phyloP scores from a whole-genome alignment of 2,888 invertebrate species.

The Schrankia costaestrigalis region DNA sequence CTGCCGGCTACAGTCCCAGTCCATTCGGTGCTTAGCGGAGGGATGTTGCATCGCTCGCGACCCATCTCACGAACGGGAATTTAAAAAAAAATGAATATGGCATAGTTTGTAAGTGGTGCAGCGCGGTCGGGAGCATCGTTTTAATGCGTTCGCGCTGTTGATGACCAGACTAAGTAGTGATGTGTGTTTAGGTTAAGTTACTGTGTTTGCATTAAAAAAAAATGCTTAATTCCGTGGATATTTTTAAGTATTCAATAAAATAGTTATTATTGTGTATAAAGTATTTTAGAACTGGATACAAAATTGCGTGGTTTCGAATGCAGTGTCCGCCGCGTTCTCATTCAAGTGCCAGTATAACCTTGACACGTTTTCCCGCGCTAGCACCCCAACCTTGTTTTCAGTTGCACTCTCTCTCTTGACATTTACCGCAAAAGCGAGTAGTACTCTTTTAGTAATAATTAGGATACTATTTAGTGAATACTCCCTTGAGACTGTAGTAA shows the following conservation, averaged over 20 bases:
- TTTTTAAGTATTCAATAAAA: not conserved
- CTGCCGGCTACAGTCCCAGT: conserved; percentile 66
- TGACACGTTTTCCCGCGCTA: conserved; percentile 77
- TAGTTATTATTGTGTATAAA: not conserved
- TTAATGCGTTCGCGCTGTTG: conserved; percentile 32
- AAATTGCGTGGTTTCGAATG: conserved; percentile 47
- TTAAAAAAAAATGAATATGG: conserved; percentile 66
- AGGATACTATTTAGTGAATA: conserved; percentile 24
- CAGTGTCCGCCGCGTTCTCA: conserved; percentile 58
- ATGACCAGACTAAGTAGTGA: conserved; percentile 39
- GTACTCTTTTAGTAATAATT: conserved; percentile 56
- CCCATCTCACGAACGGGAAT: conserved; percentile 53
- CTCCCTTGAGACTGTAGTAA: conserved; percentile 15
- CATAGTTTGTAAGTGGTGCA: conserved; percentile 62
- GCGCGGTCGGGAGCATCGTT: conserved; percentile 36
- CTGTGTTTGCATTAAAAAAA: conserved; percentile 29
- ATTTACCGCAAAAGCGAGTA: conserved; percentile 61
- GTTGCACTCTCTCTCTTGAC: conserved; percentile 71
- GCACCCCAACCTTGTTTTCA: conserved; percentile 68
- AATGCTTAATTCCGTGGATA: conserved; percentile 19
- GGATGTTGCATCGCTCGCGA: conserved; percentile 67
- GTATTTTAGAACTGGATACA: conserved; percentile 13
- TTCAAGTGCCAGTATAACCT: conserved; percentile 68
- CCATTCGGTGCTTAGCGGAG: conserved; percentile 52
- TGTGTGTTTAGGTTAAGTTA: conserved; percentile 50